Evolutionary conservation across 2,113 vertebrate genomes (phyloP), one percentile per base, ranked within the genome.

Genomic region (Puffinus mauretanicus): DNA sequence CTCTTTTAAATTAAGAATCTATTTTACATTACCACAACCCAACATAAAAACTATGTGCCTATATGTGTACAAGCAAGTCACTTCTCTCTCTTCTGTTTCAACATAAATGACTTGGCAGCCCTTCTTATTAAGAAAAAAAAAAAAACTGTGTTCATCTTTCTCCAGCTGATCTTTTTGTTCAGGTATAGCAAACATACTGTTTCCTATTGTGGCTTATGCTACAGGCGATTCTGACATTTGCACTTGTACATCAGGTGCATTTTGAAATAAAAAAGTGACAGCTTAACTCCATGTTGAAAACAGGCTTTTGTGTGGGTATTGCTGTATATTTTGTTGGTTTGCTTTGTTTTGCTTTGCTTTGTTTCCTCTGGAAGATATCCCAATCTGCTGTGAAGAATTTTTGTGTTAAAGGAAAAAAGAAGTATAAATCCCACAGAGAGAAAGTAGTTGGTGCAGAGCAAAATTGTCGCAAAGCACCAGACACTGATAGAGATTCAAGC

Each of bases 1-100:
- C 67, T 93, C 34, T 93, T 89, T 91, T 94, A 96, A 95, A 91
- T 95, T 93, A 95, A 95, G 86, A 94, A 91, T 89, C 93, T 94
- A 44, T 96, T 88, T 96, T 96, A 81, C 32, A 29, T 96, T 95
- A 64, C 58, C 55, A 78, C 11, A 94, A 34, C 14, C 76, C 57
- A 77, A 34, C 8, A 84, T 27, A 94, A 94, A 89, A 91, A 11
- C 29, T 71, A 14, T 40, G 16, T 70, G 9, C 8, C 49, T 5
- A 0, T 55, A 16, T 79, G 10, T 52, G 34, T 66, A 44, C 14
- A 80, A 86, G 32, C 13, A 64, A 94, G 61, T 64, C 51, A 81
- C 18, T 82, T 72, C 22, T 86, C 55, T 82, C 22, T 88, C 6
- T 95, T 64, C 36, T 86, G 11, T 93, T 93, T 54, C 58, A 62